phyloP scores from a whole-genome alignment of 2,113 vertebrate genomes.

The Elanoides forficatus region DNA sequence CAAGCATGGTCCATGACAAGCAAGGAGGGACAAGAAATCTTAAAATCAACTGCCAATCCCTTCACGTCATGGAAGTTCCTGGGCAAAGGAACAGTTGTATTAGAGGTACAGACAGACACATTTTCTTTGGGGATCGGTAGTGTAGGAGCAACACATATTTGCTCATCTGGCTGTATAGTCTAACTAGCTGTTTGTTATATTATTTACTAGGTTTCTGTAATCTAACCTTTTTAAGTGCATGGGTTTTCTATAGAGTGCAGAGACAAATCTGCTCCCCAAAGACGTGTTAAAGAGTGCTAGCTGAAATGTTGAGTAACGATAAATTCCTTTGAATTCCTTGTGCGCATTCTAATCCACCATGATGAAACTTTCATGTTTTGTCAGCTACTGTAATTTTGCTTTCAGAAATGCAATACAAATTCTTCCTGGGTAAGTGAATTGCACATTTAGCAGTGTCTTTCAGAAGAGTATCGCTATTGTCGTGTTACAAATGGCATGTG shows the following conservation, averaged over 20 bases:
- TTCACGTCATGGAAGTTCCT: background rate
- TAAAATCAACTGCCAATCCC: background rate
- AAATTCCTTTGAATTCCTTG: conserved; percentile 71
- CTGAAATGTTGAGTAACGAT: conserved; percentile 74
- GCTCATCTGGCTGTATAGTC: background rate
- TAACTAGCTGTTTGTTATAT: conserved; percentile 65
- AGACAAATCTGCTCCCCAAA: conserved; percentile 74
- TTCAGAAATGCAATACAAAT: conserved; percentile 73
- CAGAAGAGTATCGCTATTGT: conserved; percentile 65
- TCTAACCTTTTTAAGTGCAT: conserved; percentile 47
- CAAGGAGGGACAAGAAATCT: conserved; percentile 10
- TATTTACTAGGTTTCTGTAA: conserved; percentile 68
- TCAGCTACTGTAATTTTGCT: conserved; percentile 80
- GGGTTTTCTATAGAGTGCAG: conserved; percentile 58
- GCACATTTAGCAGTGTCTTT: conserved; percentile 65
- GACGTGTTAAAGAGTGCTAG: conserved; percentile 51
- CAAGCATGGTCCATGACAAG: background rate
- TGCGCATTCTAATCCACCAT: conserved; percentile 65
- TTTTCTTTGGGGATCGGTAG: background rate
- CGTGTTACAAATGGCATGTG: conserved; percentile 56
- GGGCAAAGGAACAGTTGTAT: background rate
- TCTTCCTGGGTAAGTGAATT: conserved; percentile 71
- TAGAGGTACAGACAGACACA: background rate
- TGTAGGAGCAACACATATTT: background rate
- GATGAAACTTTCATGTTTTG: conserved; percentile 78